A percentile compares a stretch with the other conserved stretches of the same genome.
These are phyloP conservation scores for Sardina pilchardus DNA, from an alignment of 2,113 vertebrate genomes.

Conservation along the genomic window DNA sequence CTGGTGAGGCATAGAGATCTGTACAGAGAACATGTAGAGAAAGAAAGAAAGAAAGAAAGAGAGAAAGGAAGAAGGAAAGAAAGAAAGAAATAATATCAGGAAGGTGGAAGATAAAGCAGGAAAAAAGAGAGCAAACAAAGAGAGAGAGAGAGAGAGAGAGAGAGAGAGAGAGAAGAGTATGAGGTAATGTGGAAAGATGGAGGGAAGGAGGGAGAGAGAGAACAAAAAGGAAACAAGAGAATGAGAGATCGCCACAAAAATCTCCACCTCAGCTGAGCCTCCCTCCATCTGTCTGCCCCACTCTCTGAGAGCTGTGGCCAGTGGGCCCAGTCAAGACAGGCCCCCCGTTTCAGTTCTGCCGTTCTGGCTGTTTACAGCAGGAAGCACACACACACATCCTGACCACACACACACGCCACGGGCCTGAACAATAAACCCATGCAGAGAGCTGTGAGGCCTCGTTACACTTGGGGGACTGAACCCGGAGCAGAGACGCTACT, in stretches of 20 bases:
- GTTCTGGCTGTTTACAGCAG: neutral
- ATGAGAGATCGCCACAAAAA: neutral
- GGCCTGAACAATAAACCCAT: conserved; percentile 9
- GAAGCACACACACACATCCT: conserved; percentile 20
- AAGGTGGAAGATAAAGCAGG: neutral
- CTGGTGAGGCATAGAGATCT: conserved; percentile 98
- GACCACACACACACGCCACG: conserved; percentile 7
- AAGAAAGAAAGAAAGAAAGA: conserved; percentile 7
- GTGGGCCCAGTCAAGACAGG: neutral
- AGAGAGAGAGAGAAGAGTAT: neutral
- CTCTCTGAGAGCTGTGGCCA: neutral
- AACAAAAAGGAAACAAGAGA: neutral
- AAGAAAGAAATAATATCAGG: neutral
- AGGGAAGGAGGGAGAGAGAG: neutral
- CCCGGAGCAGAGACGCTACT: neutral
- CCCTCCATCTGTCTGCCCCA: neutral
- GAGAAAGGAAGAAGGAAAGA: neutral
- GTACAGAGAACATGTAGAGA: conserved; percentile 23
- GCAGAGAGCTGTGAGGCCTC: conserved; percentile 10
- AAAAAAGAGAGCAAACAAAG: neutral
- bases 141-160: neutral
- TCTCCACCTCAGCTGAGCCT: neutral
- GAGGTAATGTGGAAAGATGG: neutral
- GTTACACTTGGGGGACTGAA: neutral
- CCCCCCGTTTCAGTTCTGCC: neutral